phyloP scores from a whole-genome alignment of 2,797 vertebrate species.

The Sylvilagus floridanus region DNA sequence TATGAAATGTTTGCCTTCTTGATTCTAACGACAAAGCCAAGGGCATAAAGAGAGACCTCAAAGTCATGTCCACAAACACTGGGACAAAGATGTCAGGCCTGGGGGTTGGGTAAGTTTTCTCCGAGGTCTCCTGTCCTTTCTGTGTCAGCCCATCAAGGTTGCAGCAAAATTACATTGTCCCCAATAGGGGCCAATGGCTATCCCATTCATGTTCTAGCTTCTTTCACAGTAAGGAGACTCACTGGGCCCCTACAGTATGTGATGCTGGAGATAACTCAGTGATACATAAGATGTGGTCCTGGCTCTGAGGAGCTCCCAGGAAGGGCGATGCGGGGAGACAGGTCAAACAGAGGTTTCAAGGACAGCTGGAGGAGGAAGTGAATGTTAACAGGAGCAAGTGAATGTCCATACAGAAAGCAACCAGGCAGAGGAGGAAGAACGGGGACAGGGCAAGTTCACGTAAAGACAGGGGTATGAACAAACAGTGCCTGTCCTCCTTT shows the following conservation, averaged over 20 bases:
- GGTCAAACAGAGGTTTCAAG: not conserved
- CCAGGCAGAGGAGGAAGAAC: not conserved
- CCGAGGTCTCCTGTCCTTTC: not conserved
- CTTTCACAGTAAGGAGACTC: not conserved
- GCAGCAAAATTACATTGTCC: not conserved
- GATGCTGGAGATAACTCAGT: not conserved
- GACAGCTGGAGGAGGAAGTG: not conserved
- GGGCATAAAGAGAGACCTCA: not conserved
- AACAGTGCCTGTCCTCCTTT: not conserved
- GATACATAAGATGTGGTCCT: not conserved
- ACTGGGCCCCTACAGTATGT: not conserved
- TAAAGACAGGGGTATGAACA: not conserved
- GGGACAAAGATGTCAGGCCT: not conserved
- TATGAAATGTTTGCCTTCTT: not conserved
- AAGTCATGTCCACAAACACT: not conserved
- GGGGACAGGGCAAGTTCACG: not conserved
- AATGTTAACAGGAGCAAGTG: not conserved
- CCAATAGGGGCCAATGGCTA: not conserved
- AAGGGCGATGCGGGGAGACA: not conserved
- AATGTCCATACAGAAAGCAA: not conserved
- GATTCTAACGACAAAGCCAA: not conserved
- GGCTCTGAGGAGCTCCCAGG: not conserved
- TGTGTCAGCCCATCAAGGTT: not conserved
- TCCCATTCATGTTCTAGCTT: not conserved
- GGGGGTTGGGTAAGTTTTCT: slow-evolving; percentile 3